phyloP scores from a whole-genome alignment of 2,797 vertebrate species.

The Ataeniobius toweri region DNA sequence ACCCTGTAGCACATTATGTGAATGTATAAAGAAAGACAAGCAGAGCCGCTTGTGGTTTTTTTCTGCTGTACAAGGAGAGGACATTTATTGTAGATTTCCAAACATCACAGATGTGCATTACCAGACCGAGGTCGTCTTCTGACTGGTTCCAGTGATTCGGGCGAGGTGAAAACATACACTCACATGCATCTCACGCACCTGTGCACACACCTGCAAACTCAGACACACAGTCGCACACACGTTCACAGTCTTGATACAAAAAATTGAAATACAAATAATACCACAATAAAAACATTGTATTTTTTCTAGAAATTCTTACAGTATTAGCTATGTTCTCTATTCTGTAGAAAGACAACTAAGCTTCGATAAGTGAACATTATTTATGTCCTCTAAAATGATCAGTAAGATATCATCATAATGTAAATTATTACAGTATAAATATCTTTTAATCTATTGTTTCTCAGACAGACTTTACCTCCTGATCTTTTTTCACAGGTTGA shows the following conservation, averaged over 20 bases:
- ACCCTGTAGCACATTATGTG: neutral
- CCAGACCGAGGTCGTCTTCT: constrained; percentile 53
- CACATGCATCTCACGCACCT: constrained; percentile 66
- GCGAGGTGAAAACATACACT: constrained; percentile 67
- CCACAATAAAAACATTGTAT: constrained; percentile 78
- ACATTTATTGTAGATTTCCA: constrained; percentile 74
- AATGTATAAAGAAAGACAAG: neutral
- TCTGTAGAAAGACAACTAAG: constrained; percentile 80
- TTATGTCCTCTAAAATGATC: constrained; percentile 75
- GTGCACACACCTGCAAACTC: constrained; percentile 39
- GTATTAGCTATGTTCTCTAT: constrained; percentile 73
- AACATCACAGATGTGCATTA: constrained; percentile 72
- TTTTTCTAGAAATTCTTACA: constrained; percentile 71
- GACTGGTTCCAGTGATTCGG: constrained; percentile 70
- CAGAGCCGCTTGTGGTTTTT: neutral
- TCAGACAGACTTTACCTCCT: constrained; percentile 45
- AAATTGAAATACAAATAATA: constrained; percentile 79
- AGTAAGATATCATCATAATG: constrained; percentile 66
- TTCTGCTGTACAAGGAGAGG: constrained; percentile 71
- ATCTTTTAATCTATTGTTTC: constrained; percentile 52
- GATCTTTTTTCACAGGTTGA: constrained; percentile 62
- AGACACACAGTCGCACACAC: constrained; percentile 30
- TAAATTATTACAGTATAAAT: constrained; percentile 71
- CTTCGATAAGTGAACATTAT: constrained; percentile 66
- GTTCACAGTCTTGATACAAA: constrained; percentile 78